Base-by-base conservation (phyloP, 2,113 vertebrate genomes). In the Chaenocephalus aceratus region DNA sequence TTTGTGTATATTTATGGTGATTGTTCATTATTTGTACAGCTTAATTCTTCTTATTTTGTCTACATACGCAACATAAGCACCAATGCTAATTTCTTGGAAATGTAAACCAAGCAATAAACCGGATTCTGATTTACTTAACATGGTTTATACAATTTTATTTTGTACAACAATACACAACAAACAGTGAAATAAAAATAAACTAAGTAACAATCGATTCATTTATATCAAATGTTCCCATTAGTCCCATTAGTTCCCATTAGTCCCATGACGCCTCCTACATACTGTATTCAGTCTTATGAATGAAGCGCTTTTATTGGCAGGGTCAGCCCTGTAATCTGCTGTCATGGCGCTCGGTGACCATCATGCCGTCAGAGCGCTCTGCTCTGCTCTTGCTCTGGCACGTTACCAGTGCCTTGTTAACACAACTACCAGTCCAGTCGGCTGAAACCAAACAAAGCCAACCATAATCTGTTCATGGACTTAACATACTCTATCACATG, bases 381-480 rank as follows among this genome's bases (percentile, higher is more conserved):
- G 45, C 60, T 14, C 58, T 26, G 15, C 34, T 76, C 46, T 58
- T 9, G 30, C 34, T 36, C 62, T 67, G 46, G 57, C 58, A 53
- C 54, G 6, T 48, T 78, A 77, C 62, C 45, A 6, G 16, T 46
- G 41, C 56, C 45, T 79, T 9, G 30, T 62, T 51, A 23, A 15
- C 62, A 49, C 2, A 26, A 30, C 11, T 49, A 9, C 10, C 52
- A 61, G 10, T 72, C 54, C 21, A 36, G 13, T 57, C 54, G 34
- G 6, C 41, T 65, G 41, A 61, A 52, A 57, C 18, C 48, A 49
- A n/a, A 77, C 34, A 49, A 66, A 44, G 51, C 4, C 10, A 75
- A 52, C 58, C 51, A 41, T 66, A 56, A 72, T 68, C 52, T 45
- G 10, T 72, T 68, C 46, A 77, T 41, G 21, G 13, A 67, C 46